Evolutionary conservation across 1,140 invertebrate genomes (phyloP).

Genomic region (Drosophila persimilis): DNA sequence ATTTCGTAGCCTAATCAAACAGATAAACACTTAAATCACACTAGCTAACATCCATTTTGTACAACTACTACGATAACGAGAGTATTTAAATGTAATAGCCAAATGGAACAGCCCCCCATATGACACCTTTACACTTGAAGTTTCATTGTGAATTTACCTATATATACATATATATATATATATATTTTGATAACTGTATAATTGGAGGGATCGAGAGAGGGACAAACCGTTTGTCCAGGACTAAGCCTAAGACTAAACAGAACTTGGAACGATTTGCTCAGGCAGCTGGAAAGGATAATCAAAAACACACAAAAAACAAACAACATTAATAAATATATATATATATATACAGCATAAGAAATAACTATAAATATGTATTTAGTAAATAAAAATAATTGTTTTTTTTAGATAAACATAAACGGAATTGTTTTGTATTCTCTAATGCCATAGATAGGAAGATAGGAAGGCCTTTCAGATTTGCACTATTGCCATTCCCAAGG

Average conservation of each 20-base stretch:
- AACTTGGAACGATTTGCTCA: conserved; percentile 55
- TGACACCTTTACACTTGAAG: conserved; percentile 50
- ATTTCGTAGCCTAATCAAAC: conserved; percentile 31
- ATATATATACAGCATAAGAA: neutral
- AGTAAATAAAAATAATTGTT: conserved; percentile 52
- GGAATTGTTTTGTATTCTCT: conserved; percentile 6
- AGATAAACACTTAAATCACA: conserved; percentile 7
- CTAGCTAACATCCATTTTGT: conserved; percentile 28
- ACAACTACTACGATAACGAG: conserved; percentile 2
- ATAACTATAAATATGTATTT: conserved; percentile 21
- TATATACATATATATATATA: conserved; percentile 4
- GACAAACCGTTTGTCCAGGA: conserved; percentile 10
- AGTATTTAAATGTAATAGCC: conserved; percentile 43
- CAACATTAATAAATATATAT: conserved; percentile 9
- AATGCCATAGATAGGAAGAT: neutral
- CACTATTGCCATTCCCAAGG: too few species aligned
- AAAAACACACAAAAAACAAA: conserved; percentile 42
- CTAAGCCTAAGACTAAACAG: conserved; percentile 40
- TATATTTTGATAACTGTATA: conserved; percentile 54
- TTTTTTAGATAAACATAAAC: conserved; percentile 23
- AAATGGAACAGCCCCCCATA: conserved; percentile 26
- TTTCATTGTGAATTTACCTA: conserved; percentile 60
- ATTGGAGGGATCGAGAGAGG: conserved; percentile 14
- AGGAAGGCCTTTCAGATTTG: too few species aligned
- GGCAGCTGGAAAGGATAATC: conserved; percentile 66